phyloP scores from a whole-genome alignment of 2,888 invertebrate genomes.

The Brachyopa scutellaris region DNA sequence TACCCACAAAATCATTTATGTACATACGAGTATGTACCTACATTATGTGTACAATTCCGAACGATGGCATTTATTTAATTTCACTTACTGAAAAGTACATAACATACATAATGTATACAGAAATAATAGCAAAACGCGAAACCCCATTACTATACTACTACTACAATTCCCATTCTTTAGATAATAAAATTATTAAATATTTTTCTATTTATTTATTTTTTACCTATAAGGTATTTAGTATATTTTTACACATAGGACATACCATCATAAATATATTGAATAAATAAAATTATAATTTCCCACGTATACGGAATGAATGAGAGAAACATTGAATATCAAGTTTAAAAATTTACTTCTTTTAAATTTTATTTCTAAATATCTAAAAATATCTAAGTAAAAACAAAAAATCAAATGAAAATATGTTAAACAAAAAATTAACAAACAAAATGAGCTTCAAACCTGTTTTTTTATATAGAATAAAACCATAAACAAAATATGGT shows the following conservation, averaged over 20 bases:
- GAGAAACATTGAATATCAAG: conserved; percentile 57
- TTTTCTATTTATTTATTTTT: conserved; percentile 9
- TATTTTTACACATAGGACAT: no score
- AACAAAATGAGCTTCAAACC: conserved; percentile 61
- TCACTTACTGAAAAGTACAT: conserved; percentile 14
- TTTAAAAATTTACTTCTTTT: conserved; percentile 24
- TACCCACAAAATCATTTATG: no score
- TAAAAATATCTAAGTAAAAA: conserved; percentile 23
- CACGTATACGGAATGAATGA: conserved; percentile 59
- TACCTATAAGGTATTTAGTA: no score
- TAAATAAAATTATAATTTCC: conserved; percentile 31
- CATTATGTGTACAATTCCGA: conserved; percentile 55
- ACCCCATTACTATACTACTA: conserved; percentile 31
- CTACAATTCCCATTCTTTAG: conserved; percentile 49
- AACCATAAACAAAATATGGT: conserved; percentile 38
- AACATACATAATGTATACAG: no score
- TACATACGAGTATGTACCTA: no score
- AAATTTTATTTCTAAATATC: conserved; percentile 30
- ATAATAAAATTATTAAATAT: conserved; percentile 18
- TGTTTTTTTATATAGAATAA: conserved; percentile 49
- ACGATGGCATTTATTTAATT: conserved; percentile 58
- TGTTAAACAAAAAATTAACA: conserved; percentile 1
- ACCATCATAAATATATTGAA: conserved; percentile 6
- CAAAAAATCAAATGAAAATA: conserved; percentile 1
- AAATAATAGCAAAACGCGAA: background rate